phyloP scores from a whole-genome alignment of 2,113 vertebrate species.

The Otus sunia region DNA sequence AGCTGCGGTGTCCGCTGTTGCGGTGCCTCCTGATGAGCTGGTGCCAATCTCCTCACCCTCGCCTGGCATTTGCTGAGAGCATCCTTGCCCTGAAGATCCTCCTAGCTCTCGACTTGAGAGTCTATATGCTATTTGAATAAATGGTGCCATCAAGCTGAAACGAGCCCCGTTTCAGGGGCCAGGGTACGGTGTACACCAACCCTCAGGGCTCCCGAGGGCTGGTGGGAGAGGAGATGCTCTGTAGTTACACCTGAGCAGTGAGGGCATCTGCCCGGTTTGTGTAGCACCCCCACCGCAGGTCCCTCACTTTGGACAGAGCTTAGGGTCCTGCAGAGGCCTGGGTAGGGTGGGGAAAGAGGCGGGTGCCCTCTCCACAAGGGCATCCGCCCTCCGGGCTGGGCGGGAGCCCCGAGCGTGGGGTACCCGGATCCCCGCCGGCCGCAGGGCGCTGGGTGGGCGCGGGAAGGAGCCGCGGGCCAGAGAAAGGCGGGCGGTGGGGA shows the following conservation, averaged over 20 bases:
- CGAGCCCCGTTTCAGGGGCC: fast-evolving
- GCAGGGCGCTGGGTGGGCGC: neutral
- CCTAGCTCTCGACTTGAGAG: neutral
- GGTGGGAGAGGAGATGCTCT: neutral
- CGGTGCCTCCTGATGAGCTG: neutral
- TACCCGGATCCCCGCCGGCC: fast-evolving
- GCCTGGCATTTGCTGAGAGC: neutral
- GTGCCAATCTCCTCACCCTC: fast-evolving
- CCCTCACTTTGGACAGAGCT: neutral
- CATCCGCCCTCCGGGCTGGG: neutral
- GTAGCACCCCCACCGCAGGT: too few relatives aligned
- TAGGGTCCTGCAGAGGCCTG: neutral
- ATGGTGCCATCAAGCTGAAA: fast-evolving
- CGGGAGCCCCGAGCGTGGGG: fast-evolving
- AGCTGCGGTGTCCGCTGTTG: neutral
- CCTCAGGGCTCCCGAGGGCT: neutral
- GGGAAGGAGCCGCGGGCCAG: too few relatives aligned
- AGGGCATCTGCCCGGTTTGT: neutral
- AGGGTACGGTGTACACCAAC: fast-evolving
- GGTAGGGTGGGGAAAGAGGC: neutral
- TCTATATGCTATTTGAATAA: fast-evolving
- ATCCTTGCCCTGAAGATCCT: neutral
- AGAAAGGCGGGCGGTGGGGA: neutral
- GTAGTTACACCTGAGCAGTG: neutral
- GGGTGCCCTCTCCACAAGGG: fast-evolving